Conservation (phyloP, 1,140 invertebrate species). For the Lasaia peninsularis region DNA sequence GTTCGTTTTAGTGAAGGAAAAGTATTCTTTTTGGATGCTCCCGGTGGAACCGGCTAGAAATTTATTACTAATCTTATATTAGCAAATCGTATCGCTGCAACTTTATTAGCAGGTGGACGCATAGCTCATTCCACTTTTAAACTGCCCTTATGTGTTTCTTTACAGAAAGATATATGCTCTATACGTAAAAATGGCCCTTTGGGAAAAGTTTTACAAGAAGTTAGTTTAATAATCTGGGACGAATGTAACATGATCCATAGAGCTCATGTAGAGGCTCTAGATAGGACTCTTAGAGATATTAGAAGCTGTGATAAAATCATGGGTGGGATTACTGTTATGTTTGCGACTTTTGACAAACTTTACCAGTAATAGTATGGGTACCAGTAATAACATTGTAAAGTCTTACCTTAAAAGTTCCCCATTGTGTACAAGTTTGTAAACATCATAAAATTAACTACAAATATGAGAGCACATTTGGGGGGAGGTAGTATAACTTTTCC, state of each 20-base stretch:
- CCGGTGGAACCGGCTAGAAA: constrained; percentile 23
- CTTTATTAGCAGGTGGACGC: too few species aligned
- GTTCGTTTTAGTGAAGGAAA: constrained; percentile 20
- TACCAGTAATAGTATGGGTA: constrained; percentile 26
- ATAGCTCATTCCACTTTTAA: constrained; percentile 30
- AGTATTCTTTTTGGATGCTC: background rate
- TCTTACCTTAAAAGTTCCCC: constrained; percentile 26
- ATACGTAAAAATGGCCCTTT: constrained; percentile 43
- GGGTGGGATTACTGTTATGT: too few species aligned
- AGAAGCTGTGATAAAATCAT: too few species aligned
- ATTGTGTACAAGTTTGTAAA: constrained; percentile 26
- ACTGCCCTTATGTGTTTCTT: constrained; percentile 21
- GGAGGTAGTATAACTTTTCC: constrained; percentile 11
- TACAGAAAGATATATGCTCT: constrained; percentile 13
- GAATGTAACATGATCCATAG: too few species aligned
- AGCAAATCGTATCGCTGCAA: background rate
- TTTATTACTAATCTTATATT: background rate
- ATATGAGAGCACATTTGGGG: too few species aligned
- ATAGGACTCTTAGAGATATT: too few species aligned
- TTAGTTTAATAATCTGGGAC: constrained; percentile 42
- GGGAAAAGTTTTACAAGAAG: constrained; percentile 40
- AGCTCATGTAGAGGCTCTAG: too few species aligned
- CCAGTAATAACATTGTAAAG: constrained; percentile 14
- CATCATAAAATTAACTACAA: constrained; percentile 22
- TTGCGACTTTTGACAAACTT: constrained; percentile 17